These are phyloP conservation scores for Takifugu flavidus DNA, from an alignment of 2,113 vertebrate genomes.

Conservation along the genomic window DNA sequence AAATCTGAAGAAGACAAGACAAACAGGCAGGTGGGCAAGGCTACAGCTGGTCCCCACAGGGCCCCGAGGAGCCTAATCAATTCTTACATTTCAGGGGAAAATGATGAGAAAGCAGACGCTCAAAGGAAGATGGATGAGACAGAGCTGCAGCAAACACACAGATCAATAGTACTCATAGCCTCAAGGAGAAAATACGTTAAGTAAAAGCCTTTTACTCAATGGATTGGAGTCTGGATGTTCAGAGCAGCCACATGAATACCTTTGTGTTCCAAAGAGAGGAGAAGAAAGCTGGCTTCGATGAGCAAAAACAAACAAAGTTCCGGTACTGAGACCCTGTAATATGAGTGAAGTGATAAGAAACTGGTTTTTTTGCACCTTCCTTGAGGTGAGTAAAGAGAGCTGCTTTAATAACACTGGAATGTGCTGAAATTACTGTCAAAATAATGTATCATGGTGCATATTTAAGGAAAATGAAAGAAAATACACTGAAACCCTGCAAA, in stretches of 20 bases:
- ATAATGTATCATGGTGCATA: no score
- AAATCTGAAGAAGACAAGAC: slow-evolving; percentile 10
- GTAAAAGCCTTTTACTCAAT: slow-evolving; percentile 63
- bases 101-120: slow-evolving; percentile 66
- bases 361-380: not conserved
- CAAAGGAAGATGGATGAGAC: slow-evolving; percentile 73
- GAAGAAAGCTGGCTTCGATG: slow-evolving; percentile 10
- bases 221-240: slow-evolving; percentile 39
- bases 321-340: slow-evolving; percentile 6
- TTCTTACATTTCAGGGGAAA: slow-evolving; percentile 69
- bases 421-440: no score
- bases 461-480: no score
- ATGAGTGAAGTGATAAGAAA: not conserved
- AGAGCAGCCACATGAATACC: slow-evolving; percentile 32
- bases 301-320: slow-evolving; percentile 7
- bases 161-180: slow-evolving; percentile 76
- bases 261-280: slow-evolving; percentile 23
- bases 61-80: slow-evolving; percentile 66
- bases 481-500: no score
- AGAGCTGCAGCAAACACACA: slow-evolving; percentile 59
- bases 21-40: slow-evolving; percentile 39
- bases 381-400: not conserved
- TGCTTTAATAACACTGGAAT: no score
- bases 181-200: slow-evolving; percentile 63
- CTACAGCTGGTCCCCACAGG: slow-evolving; percentile 54